Conservation (phyloP, 2,797 vertebrate species). For the Craterocephalus amniculus region DNA sequence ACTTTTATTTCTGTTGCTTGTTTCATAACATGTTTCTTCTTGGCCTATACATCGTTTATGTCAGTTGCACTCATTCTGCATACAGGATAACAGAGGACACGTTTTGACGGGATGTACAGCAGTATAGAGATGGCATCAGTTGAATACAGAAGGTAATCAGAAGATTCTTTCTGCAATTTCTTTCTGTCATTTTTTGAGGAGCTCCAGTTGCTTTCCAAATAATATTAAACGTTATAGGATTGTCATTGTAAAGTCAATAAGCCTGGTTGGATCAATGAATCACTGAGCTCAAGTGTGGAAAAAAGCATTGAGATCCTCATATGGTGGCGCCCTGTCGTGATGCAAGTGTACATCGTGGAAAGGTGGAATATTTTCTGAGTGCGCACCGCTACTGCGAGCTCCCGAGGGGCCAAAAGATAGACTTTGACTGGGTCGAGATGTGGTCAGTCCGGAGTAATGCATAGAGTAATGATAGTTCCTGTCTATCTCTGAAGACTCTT, state of each 20-base stretch:
- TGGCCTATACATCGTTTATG: conserved; percentile 71
- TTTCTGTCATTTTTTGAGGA: conserved; percentile 16
- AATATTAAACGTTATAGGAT: conserved; percentile 60
- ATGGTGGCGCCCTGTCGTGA: conserved; percentile 91
- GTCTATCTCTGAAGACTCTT: conserved; percentile 89
- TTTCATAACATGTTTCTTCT: conserved; percentile 68
- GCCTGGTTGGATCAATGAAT: conserved; percentile 20
- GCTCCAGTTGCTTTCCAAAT: conserved; percentile 43
- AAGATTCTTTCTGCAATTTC: conserved; percentile 42
- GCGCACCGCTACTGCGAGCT: conserved; percentile 86
- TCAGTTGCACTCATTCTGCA: conserved; percentile 74
- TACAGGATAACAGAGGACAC: conserved; percentile 75
- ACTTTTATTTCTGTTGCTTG: conserved; percentile 68
- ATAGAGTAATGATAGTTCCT: conserved; percentile 98
- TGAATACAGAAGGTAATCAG: conserved; percentile 69
- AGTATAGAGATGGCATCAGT: conserved; percentile 75
- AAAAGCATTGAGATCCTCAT: conserved; percentile 97
- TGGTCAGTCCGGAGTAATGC: conserved; percentile 93
- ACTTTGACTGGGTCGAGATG: conserved; percentile 87
- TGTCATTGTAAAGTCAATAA: conserved; percentile 56
- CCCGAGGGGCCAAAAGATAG: conserved; percentile 89
- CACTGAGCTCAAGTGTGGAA: conserved; percentile 89
- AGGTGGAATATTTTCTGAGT: conserved; percentile 93
- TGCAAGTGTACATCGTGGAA: conserved; percentile 93
- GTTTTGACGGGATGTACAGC: conserved; percentile 72